Percentiles rank a stretch among this genome's conserved stretches.
Evolutionary conservation across 2,797 vertebrate species (phyloP).

Genomic region (Anguilla megastoma): DNA sequence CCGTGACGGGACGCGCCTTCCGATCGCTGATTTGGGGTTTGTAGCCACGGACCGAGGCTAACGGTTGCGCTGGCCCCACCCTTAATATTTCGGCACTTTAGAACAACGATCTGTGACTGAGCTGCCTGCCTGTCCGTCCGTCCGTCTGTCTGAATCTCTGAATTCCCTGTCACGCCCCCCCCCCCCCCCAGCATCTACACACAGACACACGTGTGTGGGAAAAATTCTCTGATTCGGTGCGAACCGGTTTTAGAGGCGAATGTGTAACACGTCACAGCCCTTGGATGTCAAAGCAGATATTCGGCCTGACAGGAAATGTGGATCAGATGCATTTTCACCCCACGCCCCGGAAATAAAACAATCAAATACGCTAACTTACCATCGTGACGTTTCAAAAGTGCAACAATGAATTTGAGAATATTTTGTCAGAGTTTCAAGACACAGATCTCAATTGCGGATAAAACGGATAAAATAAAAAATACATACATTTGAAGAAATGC

Average conservation of each 20-base stretch:
- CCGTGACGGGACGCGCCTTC: constrained; percentile 66
- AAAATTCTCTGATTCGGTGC: neutral
- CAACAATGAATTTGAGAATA: neutral
- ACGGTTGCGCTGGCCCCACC: constrained; percentile 52
- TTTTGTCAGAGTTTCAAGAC: neutral
- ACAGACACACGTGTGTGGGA: neutral
- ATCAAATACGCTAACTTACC: neutral
- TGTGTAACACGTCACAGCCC: neutral
- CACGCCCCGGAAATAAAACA: neutral
- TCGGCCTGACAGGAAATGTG: neutral
- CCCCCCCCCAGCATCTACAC: constrained; percentile 29
- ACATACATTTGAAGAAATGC: neutral
- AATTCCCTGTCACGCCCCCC: constrained; percentile 47
- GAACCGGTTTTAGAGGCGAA: neutral
- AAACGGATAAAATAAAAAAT: neutral
- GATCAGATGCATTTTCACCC: neutral
- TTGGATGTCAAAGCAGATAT: neutral
- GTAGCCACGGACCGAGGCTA: constrained; percentile 22
- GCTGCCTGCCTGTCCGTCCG: constrained; percentile 57
- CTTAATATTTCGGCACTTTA: constrained; percentile 60
- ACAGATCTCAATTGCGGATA: neutral
- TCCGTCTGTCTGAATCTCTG: constrained; percentile 37
- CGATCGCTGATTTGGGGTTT: constrained; percentile 61
- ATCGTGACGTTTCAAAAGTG: neutral
- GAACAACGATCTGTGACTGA: constrained; percentile 58